phyloP scores from a whole-genome alignment of 2,888 invertebrate genomes.

The Nudaria mundana region DNA sequence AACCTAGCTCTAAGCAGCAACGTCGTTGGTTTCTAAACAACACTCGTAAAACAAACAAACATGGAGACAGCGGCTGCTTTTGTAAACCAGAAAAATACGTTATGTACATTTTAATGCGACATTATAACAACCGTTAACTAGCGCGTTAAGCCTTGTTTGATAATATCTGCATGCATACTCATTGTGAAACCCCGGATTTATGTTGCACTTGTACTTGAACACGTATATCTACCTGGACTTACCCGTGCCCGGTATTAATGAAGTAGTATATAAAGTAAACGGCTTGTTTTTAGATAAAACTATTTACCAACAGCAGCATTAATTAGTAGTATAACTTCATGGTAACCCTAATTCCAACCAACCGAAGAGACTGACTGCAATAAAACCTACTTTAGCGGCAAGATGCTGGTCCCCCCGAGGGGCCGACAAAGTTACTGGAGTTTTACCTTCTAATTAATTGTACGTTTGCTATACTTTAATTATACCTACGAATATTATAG shows the following conservation, averaged over 20 bases:
- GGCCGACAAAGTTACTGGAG: no score
- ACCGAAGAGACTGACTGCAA: no score
- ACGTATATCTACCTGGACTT: neutral
- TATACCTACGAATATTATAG: no score
- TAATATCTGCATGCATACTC: constrained; percentile 37
- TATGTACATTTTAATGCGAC: constrained; percentile 60
- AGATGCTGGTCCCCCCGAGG: no score
- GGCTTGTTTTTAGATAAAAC: no score
- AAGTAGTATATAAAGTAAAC: no score
- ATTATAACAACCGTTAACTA: constrained; percentile 56
- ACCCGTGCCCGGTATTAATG: constrained; percentile 3
- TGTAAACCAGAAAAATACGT: constrained; percentile 48
- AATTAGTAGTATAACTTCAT: no score
- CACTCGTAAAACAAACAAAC: constrained; percentile 52
- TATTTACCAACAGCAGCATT: no score
- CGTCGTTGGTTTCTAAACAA: constrained; percentile 46
- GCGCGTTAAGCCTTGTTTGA: constrained; percentile 41
- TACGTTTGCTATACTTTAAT: no score
- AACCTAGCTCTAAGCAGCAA: constrained; percentile 37
- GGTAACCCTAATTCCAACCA: no score
- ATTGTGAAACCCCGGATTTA: constrained; percentile 36
- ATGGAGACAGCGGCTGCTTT: constrained; percentile 50
- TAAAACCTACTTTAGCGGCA: no score
- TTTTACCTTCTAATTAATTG: no score
- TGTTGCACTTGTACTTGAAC: constrained; percentile 3